Conservation (phyloP, 2,888 invertebrate genomes). For the Spilosoma lubricipeda region DNA sequence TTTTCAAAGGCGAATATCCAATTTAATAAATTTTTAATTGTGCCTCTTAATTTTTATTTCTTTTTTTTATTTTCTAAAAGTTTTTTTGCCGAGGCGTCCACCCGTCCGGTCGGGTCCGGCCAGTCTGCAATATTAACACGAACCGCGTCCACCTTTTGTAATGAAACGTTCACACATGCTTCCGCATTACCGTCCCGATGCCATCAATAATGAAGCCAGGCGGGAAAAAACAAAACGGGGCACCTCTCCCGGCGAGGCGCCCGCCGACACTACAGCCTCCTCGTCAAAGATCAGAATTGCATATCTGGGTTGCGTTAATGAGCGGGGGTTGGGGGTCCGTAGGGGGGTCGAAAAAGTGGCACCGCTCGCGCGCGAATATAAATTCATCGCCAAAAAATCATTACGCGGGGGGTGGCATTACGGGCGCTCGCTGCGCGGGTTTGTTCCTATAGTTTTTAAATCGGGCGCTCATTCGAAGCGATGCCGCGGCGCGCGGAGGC, state of each 20-base stretch:
- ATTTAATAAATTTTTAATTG: constrained; percentile 61
- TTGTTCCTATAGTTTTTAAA: constrained; percentile 85
- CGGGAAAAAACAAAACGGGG: constrained; percentile 86
- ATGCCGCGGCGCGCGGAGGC: constrained; percentile 80
- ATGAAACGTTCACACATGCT: constrained; percentile 87
- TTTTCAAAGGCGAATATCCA: constrained; percentile 49
- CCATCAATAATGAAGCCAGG: constrained; percentile 87
- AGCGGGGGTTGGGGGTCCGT: constrained; percentile 80
- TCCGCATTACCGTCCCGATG: constrained; percentile 86
- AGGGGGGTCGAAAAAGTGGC: constrained; percentile 86
- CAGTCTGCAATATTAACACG: constrained; percentile 86
- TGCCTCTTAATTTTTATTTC: constrained; percentile 58
- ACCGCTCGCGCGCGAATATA: constrained; percentile 89
- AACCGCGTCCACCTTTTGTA: constrained; percentile 86
- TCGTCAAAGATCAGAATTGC: constrained; percentile 89
- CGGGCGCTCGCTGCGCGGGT: constrained; percentile 86
- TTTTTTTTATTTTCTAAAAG: constrained; percentile 63
- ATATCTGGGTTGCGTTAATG: constrained; percentile 89
- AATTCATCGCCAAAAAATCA: constrained; percentile 95
- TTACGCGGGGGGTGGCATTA: constrained; percentile 92
- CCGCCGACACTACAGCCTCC: constrained; percentile 87
- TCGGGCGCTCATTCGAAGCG: constrained; percentile 84
- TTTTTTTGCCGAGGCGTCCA: constrained; percentile 78
- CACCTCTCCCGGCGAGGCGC: constrained; percentile 84
- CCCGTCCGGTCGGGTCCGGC: constrained; percentile 84